Conservation (phyloP, 2,797 vertebrate genomes). For the Hephaestus fuliginosus region DNA sequence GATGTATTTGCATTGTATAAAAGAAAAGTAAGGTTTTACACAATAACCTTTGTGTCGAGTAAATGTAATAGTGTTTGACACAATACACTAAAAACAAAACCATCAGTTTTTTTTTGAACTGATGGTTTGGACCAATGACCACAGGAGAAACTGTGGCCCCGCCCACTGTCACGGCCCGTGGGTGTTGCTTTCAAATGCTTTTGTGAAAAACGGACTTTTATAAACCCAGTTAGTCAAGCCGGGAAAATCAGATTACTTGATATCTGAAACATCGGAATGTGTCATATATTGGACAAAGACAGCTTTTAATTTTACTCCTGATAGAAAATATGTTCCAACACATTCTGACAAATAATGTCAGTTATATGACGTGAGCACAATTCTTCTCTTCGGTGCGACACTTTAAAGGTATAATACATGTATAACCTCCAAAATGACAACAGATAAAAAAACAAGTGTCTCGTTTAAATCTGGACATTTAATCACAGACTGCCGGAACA, state of each 20-base stretch:
- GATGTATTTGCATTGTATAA: not conserved
- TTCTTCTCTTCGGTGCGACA: too few species aligned
- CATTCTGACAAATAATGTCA: not conserved
- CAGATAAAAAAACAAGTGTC: not conserved
- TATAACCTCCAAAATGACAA: not conserved
- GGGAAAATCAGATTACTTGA: not conserved
- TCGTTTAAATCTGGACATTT: not conserved
- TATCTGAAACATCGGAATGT: not conserved
- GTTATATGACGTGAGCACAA: not conserved
- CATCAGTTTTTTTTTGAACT: not conserved
- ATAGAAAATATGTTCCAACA: not conserved
- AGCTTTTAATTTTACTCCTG: not conserved
- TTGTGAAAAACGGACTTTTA: not conserved
- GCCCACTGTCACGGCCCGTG: constrained; percentile 9
- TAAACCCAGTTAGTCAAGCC: accelerated
- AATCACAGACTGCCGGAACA: not conserved
- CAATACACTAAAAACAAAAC: not conserved
- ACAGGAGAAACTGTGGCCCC: not conserved
- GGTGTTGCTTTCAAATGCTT: constrained; percentile 16
- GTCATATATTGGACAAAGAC: not conserved
- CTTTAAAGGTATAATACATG: not conserved
- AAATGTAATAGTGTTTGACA: not conserved
- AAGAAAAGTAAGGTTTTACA: not conserved
- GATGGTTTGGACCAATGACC: constrained; percentile 40
- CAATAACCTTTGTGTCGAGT: not conserved